phyloP scores from a whole-genome alignment of 2,888 invertebrate genomes.

The Proisotoma minuta region DNA sequence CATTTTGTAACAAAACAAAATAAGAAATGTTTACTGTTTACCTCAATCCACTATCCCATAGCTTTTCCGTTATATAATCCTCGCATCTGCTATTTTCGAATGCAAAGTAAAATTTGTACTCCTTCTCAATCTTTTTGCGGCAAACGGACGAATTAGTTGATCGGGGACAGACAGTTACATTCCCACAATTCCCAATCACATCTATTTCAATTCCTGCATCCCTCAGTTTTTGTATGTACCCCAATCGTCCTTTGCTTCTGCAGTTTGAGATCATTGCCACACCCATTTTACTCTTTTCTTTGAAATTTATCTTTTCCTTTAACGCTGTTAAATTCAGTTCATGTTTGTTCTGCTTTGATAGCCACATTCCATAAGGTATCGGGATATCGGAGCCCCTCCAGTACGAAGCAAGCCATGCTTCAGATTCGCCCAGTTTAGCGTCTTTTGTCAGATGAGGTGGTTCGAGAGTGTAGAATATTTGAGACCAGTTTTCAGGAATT shows the following conservation, averaged over 20 bases:
- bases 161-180: conserved; percentile 71
- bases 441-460: conserved; percentile 11
- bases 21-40: no score
- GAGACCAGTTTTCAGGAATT: not conserved
- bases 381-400: conserved; percentile 23
- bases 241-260: conserved; percentile 57
- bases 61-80: conserved; percentile 49
- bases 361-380: conserved; percentile 14
- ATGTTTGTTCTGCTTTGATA: no score
- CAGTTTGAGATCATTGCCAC: conserved; percentile 28
- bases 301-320: conserved; percentile 23
- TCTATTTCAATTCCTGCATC: conserved; percentile 87
- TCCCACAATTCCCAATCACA: conserved; percentile 85
- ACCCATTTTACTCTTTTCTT: conserved; percentile 25
- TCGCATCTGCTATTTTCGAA: conserved; percentile 50
- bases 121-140: conserved; percentile 11
- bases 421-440: conserved; percentile 2
- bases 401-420: conserved; percentile 21
- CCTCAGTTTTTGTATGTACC: conserved; percentile 77
- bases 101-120: conserved; percentile 49
- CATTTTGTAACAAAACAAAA: no score
- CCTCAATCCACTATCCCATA: conserved; percentile 45
- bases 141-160: conserved; percentile 27
- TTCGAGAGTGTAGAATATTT: conserved; percentile 17
- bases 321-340: no score